These are phyloP conservation scores for Leptogaster cylindrica DNA, from an alignment of 2,888 invertebrate genomes.

Conservation along the genomic window DNA sequence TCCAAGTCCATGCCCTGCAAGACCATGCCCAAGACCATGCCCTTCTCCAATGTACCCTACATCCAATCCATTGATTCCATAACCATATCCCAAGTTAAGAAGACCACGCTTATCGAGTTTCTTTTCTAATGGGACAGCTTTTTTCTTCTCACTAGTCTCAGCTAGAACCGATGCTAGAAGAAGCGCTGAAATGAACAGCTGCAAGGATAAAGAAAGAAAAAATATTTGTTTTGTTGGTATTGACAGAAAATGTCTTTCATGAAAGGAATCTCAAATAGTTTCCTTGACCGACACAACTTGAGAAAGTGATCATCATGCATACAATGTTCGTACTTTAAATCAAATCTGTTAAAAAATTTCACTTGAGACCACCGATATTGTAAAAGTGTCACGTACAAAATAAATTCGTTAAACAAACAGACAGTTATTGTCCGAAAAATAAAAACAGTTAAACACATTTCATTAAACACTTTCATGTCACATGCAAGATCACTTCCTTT, in stretches of 20 bases:
- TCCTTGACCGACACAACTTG: not conserved
- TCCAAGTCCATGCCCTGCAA: conserved; percentile 58
- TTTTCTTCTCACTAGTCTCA: conserved; percentile 71
- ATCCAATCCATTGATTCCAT: conserved; percentile 77
- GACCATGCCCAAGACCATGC: conserved; percentile 64
- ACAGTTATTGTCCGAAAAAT: too few relatives aligned
- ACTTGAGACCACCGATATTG: not conserved
- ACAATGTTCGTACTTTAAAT: not conserved
- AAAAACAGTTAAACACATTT: not conserved
- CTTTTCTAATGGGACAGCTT: conserved; percentile 71
- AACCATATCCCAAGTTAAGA: conserved; percentile 79
- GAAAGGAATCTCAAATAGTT: not conserved
- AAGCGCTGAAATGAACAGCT: conserved; percentile 78
- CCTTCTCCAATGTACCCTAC: conserved; percentile 75
- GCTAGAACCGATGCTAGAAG: conserved; percentile 73
- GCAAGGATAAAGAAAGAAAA: conserved; percentile 52
- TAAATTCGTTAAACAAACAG: too few relatives aligned
- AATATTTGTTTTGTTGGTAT: conserved; percentile 32
- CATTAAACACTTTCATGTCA: not conserved
- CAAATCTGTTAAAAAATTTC: conserved; percentile 3
- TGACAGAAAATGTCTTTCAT: not conserved
- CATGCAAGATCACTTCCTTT: conserved; percentile 24
- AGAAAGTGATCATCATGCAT: conserved; percentile 19
- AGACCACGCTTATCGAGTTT: conserved; percentile 84
- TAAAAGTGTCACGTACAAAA: conserved; percentile 29